Percentiles rank a stretch among this genome's conserved stretches.
phyloP scores from a whole-genome alignment of 2,888 invertebrate genomes.

The Rapana venosa region DNA sequence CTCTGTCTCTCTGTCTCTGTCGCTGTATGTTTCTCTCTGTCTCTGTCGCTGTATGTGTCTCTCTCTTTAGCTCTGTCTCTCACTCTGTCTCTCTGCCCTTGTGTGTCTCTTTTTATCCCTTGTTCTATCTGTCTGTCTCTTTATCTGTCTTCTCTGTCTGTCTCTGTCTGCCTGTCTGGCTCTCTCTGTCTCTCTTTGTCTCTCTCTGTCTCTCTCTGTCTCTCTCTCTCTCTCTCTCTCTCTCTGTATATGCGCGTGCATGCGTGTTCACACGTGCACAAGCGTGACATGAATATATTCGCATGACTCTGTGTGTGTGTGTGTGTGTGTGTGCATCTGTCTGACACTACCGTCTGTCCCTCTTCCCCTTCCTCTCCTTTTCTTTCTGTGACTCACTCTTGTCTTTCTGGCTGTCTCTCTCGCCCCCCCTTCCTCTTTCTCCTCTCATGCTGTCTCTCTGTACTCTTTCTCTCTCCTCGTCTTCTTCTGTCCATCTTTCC shows the following conservation, averaged over 20 bases:
- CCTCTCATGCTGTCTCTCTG: no score
- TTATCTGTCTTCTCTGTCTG: not conserved
- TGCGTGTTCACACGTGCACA: not conserved
- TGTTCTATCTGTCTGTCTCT: not conserved
- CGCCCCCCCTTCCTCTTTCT: no score
- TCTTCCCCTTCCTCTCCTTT: not conserved
- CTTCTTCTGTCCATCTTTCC: no score
- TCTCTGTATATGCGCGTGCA: not conserved
- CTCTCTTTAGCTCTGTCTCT: not conserved
- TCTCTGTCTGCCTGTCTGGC: not conserved
- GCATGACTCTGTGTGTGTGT: not conserved
- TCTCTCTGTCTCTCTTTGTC: not conserved
- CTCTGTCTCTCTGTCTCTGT: not conserved
- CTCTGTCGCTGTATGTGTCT: not conserved
- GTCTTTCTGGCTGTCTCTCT: no score
- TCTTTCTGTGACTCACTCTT: not conserved
- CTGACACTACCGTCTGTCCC: not conserved
- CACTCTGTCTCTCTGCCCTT: no score
- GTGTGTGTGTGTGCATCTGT: not conserved
- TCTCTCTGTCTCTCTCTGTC: not conserved
- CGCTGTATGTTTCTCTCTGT: not conserved
- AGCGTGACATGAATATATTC: no score
- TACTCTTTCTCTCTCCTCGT: no score
- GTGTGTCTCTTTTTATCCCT: no score
- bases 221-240: conserved; percentile 14